Percentiles rank a stretch among this genome's conserved stretches.
Conservation (phyloP, 2,797 vertebrate species). For the Hydrophis major region DNA sequence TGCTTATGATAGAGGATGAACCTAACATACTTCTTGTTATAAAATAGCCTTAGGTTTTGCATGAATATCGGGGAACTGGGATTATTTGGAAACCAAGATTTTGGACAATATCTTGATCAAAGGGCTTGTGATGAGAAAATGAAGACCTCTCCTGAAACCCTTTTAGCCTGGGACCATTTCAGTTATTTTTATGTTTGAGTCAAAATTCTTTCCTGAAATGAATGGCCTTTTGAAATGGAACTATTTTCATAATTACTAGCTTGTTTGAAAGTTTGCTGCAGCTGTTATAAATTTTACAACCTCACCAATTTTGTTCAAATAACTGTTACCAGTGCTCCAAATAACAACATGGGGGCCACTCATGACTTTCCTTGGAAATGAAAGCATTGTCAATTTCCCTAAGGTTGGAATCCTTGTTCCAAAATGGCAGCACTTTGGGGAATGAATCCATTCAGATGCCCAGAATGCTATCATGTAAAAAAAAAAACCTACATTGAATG, state of each 20-base stretch:
- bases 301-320: not conserved
- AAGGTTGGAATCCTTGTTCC: not conserved
- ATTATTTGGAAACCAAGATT: not conserved
- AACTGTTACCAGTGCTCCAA: conserved; percentile 3
- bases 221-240: conserved; percentile 26
- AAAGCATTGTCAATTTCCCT: not conserved
- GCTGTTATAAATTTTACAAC: not conserved
- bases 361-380: not conserved
- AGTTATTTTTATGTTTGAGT: conserved; percentile 9
- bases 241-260: conserved; percentile 30
- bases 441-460: not conserved
- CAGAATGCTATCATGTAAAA: conserved; percentile 7
- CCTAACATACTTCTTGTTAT: not conserved
- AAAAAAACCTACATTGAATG: not conserved
- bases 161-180: not conserved
- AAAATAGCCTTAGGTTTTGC: not conserved
- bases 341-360: not conserved
- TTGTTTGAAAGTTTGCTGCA: conserved; percentile 27
- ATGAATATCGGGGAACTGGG: not conserved
- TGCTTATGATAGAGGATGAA: not conserved
- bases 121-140: not conserved
- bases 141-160: not conserved
- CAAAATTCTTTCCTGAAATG: not conserved
- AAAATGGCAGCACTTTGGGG: not conserved
- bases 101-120: not conserved